Conservation (phyloP, 2,888 invertebrate genomes). For the Mactromeris polynyma region DNA sequence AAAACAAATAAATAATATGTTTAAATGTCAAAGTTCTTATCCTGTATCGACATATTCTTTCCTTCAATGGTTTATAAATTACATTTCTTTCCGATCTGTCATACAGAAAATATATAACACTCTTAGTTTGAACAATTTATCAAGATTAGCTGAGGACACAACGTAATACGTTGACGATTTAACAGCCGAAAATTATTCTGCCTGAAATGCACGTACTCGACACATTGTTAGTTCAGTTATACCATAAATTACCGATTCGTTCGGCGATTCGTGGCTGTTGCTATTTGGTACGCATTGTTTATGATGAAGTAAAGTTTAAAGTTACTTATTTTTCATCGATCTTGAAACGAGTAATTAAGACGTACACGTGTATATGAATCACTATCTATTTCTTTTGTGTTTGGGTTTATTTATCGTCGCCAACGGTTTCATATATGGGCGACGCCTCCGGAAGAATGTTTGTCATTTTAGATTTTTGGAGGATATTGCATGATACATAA, state of each 20-base stretch:
- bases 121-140: conserved; percentile 2
- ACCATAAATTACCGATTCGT: neutral
- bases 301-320: too few relatives aligned
- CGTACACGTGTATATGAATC: too few relatives aligned
- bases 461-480: too few relatives aligned
- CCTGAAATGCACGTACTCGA: neutral
- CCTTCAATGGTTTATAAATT: neutral
- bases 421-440: too few relatives aligned
- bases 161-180: neutral
- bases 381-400: too few relatives aligned
- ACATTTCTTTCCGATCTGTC: neutral
- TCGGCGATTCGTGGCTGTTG: neutral
- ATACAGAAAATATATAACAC: neutral
- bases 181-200: neutral
- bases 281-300: too few relatives aligned
- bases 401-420: too few relatives aligned
- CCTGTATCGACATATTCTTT: neutral
- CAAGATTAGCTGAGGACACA: neutral
- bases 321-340: too few relatives aligned
- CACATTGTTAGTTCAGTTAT: neutral
- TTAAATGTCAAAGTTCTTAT: neutral
- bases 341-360: too few relatives aligned
- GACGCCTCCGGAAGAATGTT: too few relatives aligned
- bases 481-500: too few relatives aligned
- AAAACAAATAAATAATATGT: conserved; percentile 4